Percentiles rank a stretch among this genome's conserved stretches.
phyloP scores from a whole-genome alignment of 1,140 invertebrate genomes.

The Onthophagus taurus region DNA sequence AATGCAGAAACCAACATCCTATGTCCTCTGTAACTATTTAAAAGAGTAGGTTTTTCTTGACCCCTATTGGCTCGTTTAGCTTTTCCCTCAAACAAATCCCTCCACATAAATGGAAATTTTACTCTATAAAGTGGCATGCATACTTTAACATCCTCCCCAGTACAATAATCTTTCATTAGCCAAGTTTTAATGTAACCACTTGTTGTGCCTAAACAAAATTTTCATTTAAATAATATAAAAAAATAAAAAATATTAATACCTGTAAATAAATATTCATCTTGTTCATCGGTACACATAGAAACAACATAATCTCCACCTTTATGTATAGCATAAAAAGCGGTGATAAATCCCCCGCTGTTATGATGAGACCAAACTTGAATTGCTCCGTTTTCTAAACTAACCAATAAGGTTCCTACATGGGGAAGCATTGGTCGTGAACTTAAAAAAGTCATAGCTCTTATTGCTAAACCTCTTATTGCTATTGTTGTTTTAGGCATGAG shows the following conservation, averaged over 20 bases:
- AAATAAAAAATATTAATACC: too few species aligned
- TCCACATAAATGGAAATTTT: constrained; percentile 61
- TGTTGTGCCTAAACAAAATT: constrained; percentile 49
- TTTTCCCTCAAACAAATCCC: constrained; percentile 47
- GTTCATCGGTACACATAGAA: constrained; percentile 49
- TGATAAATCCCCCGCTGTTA: constrained; percentile 51
- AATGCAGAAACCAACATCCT: constrained; percentile 49
- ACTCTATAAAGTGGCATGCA: constrained; percentile 48
- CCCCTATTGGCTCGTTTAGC: constrained; percentile 49
- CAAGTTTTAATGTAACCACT: constrained; percentile 64
- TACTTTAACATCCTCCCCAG: constrained; percentile 33
- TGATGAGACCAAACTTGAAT: constrained; percentile 66
- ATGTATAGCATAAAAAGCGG: constrained; percentile 54
- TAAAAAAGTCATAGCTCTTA: constrained; percentile 31
- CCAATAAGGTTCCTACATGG: constrained; percentile 46
- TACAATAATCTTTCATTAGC: constrained; percentile 51
- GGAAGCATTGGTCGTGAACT: constrained; percentile 26
- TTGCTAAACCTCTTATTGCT: constrained; percentile 24
- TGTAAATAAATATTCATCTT: constrained; percentile 57
- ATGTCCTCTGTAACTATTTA: constrained; percentile 55
- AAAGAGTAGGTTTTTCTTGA: constrained; percentile 52
- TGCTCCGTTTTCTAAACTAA: constrained; percentile 55
- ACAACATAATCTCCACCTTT: constrained; percentile 54
- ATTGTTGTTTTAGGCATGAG: constrained; percentile 26
- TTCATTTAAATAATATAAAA: too few species aligned